Evolutionary conservation across 2,888 invertebrate species (phyloP).

Genomic region (Poecilobothrus nobilitatus): DNA sequence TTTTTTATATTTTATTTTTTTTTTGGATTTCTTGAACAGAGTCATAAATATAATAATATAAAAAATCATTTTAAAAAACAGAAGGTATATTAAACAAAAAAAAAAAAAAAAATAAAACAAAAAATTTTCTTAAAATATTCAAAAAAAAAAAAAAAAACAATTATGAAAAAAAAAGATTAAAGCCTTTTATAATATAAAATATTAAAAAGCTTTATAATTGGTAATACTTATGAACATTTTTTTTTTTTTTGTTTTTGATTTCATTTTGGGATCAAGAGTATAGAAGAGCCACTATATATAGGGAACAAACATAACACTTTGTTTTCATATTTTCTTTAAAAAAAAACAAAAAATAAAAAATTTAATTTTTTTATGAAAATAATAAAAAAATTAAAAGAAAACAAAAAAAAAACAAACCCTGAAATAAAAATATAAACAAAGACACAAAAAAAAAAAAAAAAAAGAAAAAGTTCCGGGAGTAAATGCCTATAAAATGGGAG

Average conservation of each 20-base stretch:
- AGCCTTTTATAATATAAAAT: too few relatives aligned
- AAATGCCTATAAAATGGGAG: too few relatives aligned
- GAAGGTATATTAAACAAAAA: background rate
- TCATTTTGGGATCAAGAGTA: background rate
- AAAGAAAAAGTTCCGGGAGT: too few relatives aligned
- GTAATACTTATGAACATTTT: background rate
- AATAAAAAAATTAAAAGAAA: too few relatives aligned
- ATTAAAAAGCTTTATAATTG: background rate
- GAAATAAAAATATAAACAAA: too few relatives aligned
- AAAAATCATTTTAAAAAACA: background rate
- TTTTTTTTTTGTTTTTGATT: background rate
- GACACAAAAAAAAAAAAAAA: too few relatives aligned
- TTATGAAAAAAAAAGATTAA: background rate
- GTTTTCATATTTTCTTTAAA: too few relatives aligned
- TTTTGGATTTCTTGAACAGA: background rate
- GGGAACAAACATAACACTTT: too few relatives aligned
- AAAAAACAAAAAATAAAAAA: too few relatives aligned
- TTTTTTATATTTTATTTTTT: too few relatives aligned
- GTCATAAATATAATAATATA: background rate
- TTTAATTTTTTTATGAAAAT: background rate
- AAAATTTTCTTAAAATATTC: background rate
- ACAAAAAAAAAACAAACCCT: too few relatives aligned
- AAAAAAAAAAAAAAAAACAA: background rate
- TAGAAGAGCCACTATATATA: too few relatives aligned
- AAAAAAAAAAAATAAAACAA: background rate